Percentiles rank a stretch among this genome's conserved stretches.
Evolutionary conservation across 2,888 invertebrate species (phyloP).

Genomic region (Mythimna lalbum): DNA sequence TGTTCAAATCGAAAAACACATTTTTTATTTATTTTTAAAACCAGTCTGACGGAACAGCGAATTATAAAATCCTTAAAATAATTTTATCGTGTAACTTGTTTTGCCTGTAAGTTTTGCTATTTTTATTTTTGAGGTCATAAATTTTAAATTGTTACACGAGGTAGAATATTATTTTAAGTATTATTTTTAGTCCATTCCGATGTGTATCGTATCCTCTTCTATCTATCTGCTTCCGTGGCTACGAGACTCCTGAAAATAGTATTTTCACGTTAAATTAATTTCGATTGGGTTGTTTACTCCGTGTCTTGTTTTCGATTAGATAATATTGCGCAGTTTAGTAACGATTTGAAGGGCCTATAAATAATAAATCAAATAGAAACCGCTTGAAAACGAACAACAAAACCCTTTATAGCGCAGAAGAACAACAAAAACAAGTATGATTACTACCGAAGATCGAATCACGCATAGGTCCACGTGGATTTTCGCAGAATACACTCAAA

Average conservation of each 20-base stretch:
- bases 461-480: constrained; percentile 35
- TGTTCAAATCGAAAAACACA: constrained; percentile 32
- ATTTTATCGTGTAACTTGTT: constrained; percentile 20
- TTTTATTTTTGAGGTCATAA: neutral
- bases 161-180: neutral
- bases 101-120: constrained; percentile 8
- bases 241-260: neutral
- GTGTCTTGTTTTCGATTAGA: neutral
- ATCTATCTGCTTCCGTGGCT: no score
- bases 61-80: constrained; percentile 14
- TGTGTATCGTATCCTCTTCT: neutral
- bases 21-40: constrained; percentile 25
- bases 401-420: constrained; percentile 21
- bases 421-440: neutral
- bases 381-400: constrained; percentile 28
- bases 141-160: neutral
- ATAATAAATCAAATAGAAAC: constrained; percentile 25
- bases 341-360: neutral
- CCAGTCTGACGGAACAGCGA: constrained; percentile 1
- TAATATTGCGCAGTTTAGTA: constrained; percentile 26
- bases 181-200: neutral
- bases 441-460: constrained; percentile 16
- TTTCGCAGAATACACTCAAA: constrained; percentile 19
- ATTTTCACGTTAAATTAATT: neutral
- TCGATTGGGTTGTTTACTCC: constrained; percentile 15